Base-by-base conservation (phyloP, 2,888 invertebrate genomes). In the Parasteatoda lunata region DNA sequence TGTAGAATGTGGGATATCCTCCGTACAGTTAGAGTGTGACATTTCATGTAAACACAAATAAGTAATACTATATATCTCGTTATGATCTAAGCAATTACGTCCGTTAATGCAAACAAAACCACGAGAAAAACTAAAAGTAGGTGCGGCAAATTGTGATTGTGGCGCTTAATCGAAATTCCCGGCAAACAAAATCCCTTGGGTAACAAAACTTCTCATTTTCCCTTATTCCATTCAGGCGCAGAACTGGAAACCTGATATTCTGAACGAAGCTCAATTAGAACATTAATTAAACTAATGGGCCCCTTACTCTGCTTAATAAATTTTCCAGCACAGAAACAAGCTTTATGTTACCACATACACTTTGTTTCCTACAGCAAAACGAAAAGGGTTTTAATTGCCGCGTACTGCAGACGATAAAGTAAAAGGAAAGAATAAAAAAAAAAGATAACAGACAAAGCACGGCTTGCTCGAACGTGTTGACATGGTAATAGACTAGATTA, bases 271-370 rank as follows among this genome's bases (percentile, higher is more conserved):
- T 85, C 85, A 85, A 85, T 85, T 85, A 85, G 80, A 85, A 80
- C 85, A 85, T 85, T 85, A 85, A 85, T 85, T 85, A 85, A 85
- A 85, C 85, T 85, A 85, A 85, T 85, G 85, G 85, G 76, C 76
- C 79, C 75, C 75, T 84, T 84, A 84, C 84, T 84, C 78, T 76
- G 85, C 76, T 85, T 85, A 85, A 80, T 85, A 85, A 85, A 85
- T 85, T 85, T 59, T 85, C 76, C 68, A 71, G 65, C 71, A 70
- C 80, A 79, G 73, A 73, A 75, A 80, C 85, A 85, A 85, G 85
- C 85, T 78, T 69, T 48, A 75, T 47, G 85, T 85, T 85, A 79
- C 85, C 85, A 85, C 76, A 85, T 78, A 73, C 84, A 78, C 66
- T 80, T 80, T 73, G 80, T 80, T 72, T 80, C 72, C 65, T 80